Evolutionary conservation across 92 coral and sea anemone species (phyloP).

Genomic region (Blastomussa wellsi): DNA sequence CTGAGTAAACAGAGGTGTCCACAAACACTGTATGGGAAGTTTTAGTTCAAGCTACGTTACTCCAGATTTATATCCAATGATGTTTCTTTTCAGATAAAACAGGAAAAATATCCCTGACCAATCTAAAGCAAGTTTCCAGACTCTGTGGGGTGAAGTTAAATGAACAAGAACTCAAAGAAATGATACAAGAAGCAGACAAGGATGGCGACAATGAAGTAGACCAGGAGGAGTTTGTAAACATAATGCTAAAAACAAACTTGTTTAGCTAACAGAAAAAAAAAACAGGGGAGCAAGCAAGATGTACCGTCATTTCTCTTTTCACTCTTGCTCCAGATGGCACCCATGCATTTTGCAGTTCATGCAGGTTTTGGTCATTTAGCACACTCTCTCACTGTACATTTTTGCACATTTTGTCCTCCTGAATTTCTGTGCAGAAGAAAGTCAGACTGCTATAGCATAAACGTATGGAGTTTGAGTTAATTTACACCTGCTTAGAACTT

Average conservation of each 20-base stretch:
- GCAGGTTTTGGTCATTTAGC: too few relatives aligned
- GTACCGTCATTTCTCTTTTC: too few relatives aligned
- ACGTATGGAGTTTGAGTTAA: too few relatives aligned
- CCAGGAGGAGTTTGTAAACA: constrained; percentile 86
- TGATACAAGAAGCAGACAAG: constrained; percentile 95
- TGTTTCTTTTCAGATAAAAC: constrained; percentile 65
- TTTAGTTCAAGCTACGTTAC: background rate
- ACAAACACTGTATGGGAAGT: background rate
- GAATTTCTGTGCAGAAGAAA: too few relatives aligned
- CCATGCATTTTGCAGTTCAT: too few relatives aligned
- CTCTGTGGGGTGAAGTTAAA: constrained; percentile 83
- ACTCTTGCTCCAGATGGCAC: too few relatives aligned
- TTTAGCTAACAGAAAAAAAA: constrained; percentile 11
- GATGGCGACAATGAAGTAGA: constrained; percentile 91
- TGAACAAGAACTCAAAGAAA: constrained; percentile 91
- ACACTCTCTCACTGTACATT: too few relatives aligned
- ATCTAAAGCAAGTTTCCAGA: constrained; percentile 82
- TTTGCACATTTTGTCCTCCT: too few relatives aligned
- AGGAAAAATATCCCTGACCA: constrained; percentile 82
- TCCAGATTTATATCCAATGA: background rate
- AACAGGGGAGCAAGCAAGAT: too few relatives aligned
- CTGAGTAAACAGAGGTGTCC: too few relatives aligned
- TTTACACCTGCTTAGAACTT: too few relatives aligned
- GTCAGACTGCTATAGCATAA: too few relatives aligned
- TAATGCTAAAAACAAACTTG: constrained; percentile 92